Percentiles rank a stretch among this genome's conserved stretches.
Conservation (phyloP, 2,113 vertebrate species). For the Sphaerodactylus townsendi region DNA sequence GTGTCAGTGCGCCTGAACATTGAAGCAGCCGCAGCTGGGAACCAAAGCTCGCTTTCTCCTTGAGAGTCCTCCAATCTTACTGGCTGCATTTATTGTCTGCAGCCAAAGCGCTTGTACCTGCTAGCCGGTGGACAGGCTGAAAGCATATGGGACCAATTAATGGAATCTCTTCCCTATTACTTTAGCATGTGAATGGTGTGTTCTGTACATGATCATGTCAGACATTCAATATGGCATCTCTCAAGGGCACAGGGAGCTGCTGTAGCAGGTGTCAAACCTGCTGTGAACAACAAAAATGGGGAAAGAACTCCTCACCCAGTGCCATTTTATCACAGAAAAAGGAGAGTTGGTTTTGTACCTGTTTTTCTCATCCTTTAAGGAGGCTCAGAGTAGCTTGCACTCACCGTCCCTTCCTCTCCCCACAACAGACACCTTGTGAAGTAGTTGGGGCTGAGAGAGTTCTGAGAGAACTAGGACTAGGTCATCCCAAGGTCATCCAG, state of each 20-base stretch:
- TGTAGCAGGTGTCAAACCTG: neutral
- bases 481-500: too few species aligned
- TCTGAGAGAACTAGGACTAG: too few species aligned
- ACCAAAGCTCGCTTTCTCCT: neutral
- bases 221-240: neutral
- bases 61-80: neutral
- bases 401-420: too few species aligned
- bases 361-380: too few species aligned
- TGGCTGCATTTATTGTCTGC: neutral
- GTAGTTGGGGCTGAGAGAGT: too few species aligned
- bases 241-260: neutral
- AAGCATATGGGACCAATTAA: neutral
- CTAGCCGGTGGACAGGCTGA: neutral
- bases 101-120: neutral
- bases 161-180: neutral
- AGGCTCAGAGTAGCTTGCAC: too few species aligned
- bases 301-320: too few species aligned
- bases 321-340: too few species aligned
- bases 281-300: neutral
- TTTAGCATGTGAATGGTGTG: neutral
- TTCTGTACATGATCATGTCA: neutral
- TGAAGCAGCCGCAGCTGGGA: conserved; percentile 19
- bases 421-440: too few species aligned
- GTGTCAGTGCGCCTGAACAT: conserved; percentile 11
- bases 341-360: too few species aligned